Percentiles rank a stretch among this genome's conserved stretches.
phyloP scores from a whole-genome alignment of 2,888 invertebrate species.

The Alsophila aescularia region DNA sequence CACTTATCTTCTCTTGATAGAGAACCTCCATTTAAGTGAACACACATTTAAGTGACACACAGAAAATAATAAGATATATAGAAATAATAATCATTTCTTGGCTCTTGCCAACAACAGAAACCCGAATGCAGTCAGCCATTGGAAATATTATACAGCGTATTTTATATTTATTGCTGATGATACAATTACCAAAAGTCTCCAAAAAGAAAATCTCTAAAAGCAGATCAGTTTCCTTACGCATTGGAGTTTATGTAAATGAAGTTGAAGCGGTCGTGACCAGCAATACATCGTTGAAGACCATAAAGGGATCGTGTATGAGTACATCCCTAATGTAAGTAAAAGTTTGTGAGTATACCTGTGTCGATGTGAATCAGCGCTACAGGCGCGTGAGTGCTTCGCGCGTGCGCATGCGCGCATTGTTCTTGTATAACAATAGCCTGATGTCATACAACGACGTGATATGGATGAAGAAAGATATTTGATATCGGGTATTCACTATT shows the following conservation, averaged over 20 bases:
- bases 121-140: no score
- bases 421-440: slow-evolving; percentile 66
- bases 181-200: neutral
- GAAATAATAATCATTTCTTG: no score
- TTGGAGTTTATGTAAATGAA: slow-evolving; percentile 48
- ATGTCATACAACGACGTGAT: slow-evolving; percentile 68
- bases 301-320: slow-evolving; percentile 48
- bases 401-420: slow-evolving; percentile 65
- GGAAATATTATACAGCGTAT: no score
- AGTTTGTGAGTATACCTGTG: slow-evolving; percentile 22
- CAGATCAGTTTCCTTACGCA: slow-evolving; percentile 17
- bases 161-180: no score
- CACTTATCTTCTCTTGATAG: no score
- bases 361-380: slow-evolving; percentile 60
- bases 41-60: no score
- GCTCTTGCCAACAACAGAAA: no score
- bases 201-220: slow-evolving; percentile 2
- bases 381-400: slow-evolving; percentile 56
- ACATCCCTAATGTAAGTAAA: slow-evolving; percentile 29
- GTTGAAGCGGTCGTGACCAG: slow-evolving; percentile 51
- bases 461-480: slow-evolving; percentile 34
- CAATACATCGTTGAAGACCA: slow-evolving; percentile 45
- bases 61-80: no score
- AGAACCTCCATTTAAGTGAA: no score
- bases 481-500: slow-evolving; percentile 11